Conservation (phyloP, 2,888 invertebrate genomes). For the Caenorhabditis plicata region DNA sequence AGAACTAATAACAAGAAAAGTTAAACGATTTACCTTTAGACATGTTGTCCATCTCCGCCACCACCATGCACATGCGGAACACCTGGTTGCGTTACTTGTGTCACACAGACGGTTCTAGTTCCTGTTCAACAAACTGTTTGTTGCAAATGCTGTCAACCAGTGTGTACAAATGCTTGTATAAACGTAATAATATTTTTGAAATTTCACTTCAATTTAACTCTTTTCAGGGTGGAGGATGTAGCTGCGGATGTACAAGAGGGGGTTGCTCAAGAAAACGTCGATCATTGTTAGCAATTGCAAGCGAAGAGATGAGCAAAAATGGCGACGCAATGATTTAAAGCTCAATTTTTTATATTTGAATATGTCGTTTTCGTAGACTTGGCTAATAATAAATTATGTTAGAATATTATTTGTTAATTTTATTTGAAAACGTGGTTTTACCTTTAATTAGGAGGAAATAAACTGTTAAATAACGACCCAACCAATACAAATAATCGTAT, state of each 20-base stretch:
- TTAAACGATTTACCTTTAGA: slow-evolving; percentile 11
- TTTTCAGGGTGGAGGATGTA: slow-evolving; percentile 49
- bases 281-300: slow-evolving; percentile 41
- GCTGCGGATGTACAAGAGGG: slow-evolving; percentile 51
- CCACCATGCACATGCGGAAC: slow-evolving; percentile 43
- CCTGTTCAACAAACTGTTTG: slow-evolving; percentile 47
- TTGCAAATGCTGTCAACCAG: slow-evolving; percentile 53
- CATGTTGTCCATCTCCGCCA: slow-evolving; percentile 36
- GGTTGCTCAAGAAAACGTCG: slow-evolving; percentile 50
- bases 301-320: slow-evolving; percentile 37
- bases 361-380: not conserved
- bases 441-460: no score
- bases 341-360: not conserved
- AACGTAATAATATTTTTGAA: slow-evolving; percentile 26
- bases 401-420: not conserved
- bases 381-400: not conserved
- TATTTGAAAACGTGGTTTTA: not conserved
- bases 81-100: slow-evolving; percentile 38
- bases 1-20: not conserved
- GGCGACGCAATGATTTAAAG: slow-evolving; percentile 21
- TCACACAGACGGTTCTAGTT: slow-evolving; percentile 38
- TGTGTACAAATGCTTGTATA: slow-evolving; percentile 51
- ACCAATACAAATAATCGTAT: no score
- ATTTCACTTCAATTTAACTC: not conserved
- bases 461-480: no score